Conservation (phyloP, 2,113 vertebrate genomes). For the Marcusenius ussheri region DNA sequence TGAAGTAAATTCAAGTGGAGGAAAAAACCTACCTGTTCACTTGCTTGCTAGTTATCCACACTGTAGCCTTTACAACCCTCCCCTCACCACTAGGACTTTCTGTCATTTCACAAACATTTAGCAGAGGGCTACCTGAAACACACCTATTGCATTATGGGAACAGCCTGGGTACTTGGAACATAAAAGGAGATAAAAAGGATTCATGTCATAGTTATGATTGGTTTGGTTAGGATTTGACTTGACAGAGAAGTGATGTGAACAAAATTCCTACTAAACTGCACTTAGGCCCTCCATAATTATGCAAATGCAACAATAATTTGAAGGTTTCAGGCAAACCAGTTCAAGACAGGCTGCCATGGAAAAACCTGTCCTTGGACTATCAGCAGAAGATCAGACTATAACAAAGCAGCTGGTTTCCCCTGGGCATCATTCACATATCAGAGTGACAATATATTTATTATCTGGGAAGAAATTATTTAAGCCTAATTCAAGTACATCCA, state of each 20-base stretch:
- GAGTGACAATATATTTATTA: not conserved
- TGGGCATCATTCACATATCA: not conserved
- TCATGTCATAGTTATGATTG: not conserved
- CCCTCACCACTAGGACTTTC: not conserved
- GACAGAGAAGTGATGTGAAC: not conserved
- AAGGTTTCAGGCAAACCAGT: not conserved
- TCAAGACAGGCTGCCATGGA: not conserved
- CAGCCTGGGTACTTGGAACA: not conserved
- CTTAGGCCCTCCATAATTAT: not conserved
- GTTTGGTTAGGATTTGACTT: not conserved
- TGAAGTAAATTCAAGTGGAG: too few species aligned
- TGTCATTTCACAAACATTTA: not conserved
- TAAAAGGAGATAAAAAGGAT: too few species aligned
- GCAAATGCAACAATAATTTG: not conserved
- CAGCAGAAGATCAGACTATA: not conserved
- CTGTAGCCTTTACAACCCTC: not conserved
- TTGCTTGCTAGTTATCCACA: not conserved
- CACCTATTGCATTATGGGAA: not conserved
- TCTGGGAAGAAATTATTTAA: not conserved
- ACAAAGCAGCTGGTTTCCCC: not conserved
- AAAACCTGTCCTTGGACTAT: not conserved
- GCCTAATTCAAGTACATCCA: not conserved
- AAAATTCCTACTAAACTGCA: not conserved
- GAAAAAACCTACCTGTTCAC: too few species aligned
- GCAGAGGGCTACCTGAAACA: not conserved